Base-by-base conservation (phyloP, 2,113 vertebrate genomes). In the Callorhinus ursinus region DNA sequence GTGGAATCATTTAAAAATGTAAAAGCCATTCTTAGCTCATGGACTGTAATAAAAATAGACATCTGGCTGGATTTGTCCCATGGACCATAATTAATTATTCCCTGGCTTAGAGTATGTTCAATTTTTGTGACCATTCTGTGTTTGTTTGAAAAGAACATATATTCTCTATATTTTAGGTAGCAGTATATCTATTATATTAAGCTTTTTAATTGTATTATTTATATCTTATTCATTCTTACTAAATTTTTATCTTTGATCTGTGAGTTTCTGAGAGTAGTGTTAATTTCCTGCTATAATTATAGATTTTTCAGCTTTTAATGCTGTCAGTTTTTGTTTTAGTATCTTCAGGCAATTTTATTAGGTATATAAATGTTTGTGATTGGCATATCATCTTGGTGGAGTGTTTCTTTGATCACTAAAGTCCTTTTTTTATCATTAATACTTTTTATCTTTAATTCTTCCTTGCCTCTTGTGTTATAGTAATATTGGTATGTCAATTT, bases 231-330 rank as follows among this genome's bases (percentile, higher is more conserved):
- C 59, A 51, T 77, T 12, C 55, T 88, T 72, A 79, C 26, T 53
- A 86, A 87, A 33, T 80, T 81, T 80, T 65, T 80, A 24, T 63
- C 26, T 88, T 87, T 87, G 63, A 81, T 72, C 19, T 92, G 4
- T 91, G 72, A 86, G 13, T 87, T 92, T 87, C 81, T 87, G 33
- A 87, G 61, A 80, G 42, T 59, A 79, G 33, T 79, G 36, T 89
- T 55, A 33, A 51, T 51, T 85, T 95, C 14, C 21, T 87, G 72
- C 53, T 92, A 19, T 81, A 72, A 63, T 51, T 92, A 63, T 1
- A 16, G 14, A 80, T 87, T 53, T 87, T 55, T 88, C 28, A 53
- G 2, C 65, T 88, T 42, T 65, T 46, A 82, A 82, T 55, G 53
- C 63, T 81, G 13, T 80, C 33, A 24, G 4, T 79, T 85, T 95